Percentiles rank a stretch among this genome's conserved stretches.
phyloP scores from a whole-genome alignment of 2,113 vertebrate species.

The Herpetotheres cachinnans region DNA sequence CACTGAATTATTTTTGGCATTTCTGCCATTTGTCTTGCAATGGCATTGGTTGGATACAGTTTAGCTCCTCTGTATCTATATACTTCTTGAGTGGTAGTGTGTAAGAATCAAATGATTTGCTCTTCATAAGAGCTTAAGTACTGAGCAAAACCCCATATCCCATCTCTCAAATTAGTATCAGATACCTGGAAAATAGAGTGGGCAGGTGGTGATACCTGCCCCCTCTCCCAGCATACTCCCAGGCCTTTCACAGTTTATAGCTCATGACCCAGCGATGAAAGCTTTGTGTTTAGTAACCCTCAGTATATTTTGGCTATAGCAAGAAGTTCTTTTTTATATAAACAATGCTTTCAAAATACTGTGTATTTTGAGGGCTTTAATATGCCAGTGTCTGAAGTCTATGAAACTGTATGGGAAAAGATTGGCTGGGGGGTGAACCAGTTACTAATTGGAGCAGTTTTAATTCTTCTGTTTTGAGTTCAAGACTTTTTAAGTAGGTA shows the following conservation, averaged over 20 bases:
- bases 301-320: background rate
- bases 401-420: background rate
- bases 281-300: background rate
- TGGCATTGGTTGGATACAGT: background rate
- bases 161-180: background rate
- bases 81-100: background rate
- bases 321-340: background rate
- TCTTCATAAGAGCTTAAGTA: background rate
- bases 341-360: background rate
- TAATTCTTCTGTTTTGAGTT: background rate
- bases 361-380: background rate
- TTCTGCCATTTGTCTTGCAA: background rate
- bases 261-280: accelerated
- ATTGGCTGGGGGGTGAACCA: background rate
- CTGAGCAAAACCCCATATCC: background rate
- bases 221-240: background rate
- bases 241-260: background rate
- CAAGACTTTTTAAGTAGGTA: background rate
- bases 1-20: background rate
- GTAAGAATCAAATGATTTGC: background rate
- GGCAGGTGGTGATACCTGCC: background rate
- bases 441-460: background rate
- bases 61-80: background rate
- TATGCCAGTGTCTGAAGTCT: background rate
- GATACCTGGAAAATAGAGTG: background rate